Percentiles rank a stretch among this genome's conserved stretches.
Evolutionary conservation across 1,140 invertebrate species (phyloP).

Genomic region (Drosophila truncata): DNA sequence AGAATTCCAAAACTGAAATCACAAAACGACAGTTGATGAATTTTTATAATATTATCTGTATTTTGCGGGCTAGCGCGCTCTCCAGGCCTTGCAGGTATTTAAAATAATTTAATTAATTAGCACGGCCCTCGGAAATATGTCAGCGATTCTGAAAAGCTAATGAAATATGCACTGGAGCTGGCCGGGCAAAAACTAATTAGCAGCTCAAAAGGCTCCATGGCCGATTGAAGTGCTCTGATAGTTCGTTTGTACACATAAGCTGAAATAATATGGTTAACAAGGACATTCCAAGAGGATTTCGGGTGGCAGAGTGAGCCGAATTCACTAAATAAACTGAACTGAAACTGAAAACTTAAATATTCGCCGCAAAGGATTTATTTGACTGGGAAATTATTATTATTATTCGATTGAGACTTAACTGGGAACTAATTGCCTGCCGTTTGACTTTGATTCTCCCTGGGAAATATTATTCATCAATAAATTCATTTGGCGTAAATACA

Average conservation of each 20-base stretch:
- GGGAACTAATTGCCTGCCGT: slow-evolving; percentile 29
- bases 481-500: slow-evolving; percentile 14
- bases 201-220: slow-evolving; percentile 12
- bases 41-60: slow-evolving; percentile 39
- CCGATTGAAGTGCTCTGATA: neutral
- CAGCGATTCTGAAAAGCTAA: slow-evolving; percentile 42
- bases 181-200: slow-evolving; percentile 30
- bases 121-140: slow-evolving; percentile 30
- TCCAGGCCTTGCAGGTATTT: slow-evolving; percentile 31
- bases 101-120: slow-evolving; percentile 50
- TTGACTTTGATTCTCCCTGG: slow-evolving; percentile 21
- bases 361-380: slow-evolving; percentile 10
- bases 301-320: neutral
- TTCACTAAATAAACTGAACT: slow-evolving; percentile 5
- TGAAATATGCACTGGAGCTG: slow-evolving; percentile 21
- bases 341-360: neutral
- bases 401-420: slow-evolving; percentile 38
- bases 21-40: slow-evolving; percentile 71
- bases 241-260: neutral
- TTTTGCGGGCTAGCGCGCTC: neutral
- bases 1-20: slow-evolving; percentile 45
- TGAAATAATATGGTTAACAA: neutral
- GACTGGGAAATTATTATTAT: slow-evolving; percentile 41
- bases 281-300: neutral
- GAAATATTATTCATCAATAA: slow-evolving; percentile 33